Percentiles rank a stretch among this genome's conserved stretches.
These are phyloP conservation scores for Idaea aversata DNA, from an alignment of 2,888 invertebrate species.

Conservation along the genomic window DNA sequence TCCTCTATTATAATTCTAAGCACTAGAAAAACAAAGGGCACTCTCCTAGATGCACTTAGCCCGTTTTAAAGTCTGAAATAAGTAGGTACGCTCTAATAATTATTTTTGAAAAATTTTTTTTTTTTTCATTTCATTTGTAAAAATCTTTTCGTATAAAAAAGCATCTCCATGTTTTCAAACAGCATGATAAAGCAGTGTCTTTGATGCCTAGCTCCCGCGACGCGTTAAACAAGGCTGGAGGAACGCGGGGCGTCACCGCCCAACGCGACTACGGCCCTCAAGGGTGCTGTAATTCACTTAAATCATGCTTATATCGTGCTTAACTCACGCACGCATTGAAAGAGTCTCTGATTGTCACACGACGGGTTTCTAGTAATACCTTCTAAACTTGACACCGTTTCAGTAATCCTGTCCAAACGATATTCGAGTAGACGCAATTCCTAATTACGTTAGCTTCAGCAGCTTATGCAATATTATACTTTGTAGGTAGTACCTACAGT, in stretches of 20 bases:
- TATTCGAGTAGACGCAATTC: not conserved
- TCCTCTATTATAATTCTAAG: conserved; percentile 24
- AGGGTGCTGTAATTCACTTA: conserved; percentile 72
- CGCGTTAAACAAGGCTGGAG: conserved; percentile 65
- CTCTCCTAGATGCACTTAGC: too few species aligned
- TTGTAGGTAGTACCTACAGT: not conserved
- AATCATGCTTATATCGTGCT: conserved; percentile 66
- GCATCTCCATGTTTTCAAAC: conserved; percentile 45
- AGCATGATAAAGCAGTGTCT: conserved; percentile 49
- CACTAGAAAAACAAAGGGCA: not conserved
- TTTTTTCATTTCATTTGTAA: too few species aligned
- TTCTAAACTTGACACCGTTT: conserved; percentile 27
- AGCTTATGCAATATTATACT: not conserved
- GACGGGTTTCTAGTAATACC: conserved; percentile 32
- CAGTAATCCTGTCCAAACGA: conserved; percentile 13
- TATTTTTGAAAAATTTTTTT: too few species aligned
- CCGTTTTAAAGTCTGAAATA: too few species aligned
- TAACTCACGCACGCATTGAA: conserved; percentile 56
- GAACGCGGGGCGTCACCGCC: conserved; percentile 40
- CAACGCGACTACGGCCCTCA: conserved; percentile 23
- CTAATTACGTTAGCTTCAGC: not conserved
- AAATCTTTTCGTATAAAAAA: not conserved
- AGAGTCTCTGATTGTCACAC: conserved; percentile 41
- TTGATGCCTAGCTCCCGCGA: conserved; percentile 62
- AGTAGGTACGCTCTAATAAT: too few species aligned